Percentiles rank a stretch among this genome's conserved stretches.
Evolutionary conservation across 1,140 invertebrate species (phyloP).

Genomic region (Rhopalosiphum padi): DNA sequence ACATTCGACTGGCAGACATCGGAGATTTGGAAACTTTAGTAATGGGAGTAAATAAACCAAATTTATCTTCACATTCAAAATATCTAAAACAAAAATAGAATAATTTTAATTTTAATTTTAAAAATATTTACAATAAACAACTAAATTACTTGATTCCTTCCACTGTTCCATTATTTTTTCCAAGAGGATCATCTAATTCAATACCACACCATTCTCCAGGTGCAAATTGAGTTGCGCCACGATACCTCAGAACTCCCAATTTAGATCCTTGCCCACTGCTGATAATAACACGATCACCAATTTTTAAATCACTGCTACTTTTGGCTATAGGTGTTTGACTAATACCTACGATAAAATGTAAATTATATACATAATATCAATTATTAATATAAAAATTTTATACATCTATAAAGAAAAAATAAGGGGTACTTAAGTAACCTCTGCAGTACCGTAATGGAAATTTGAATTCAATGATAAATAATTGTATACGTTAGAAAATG

Average conservation of each 20-base stretch:
- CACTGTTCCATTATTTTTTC: conserved; percentile 96
- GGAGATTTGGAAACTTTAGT: conserved; percentile 86
- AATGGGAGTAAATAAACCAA: conserved; percentile 90
- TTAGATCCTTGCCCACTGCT: conserved; percentile 86
- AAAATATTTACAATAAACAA: neutral
- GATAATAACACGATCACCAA: conserved; percentile 92
- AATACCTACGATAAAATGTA: conserved; percentile 6
- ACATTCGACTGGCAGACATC: conserved; percentile 71
- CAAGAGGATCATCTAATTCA: conserved; percentile 89
- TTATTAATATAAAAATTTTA: neutral
- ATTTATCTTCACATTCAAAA: conserved; percentile 88
- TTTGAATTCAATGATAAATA: neutral
- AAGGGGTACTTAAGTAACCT: neutral
- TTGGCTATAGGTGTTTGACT: conserved; percentile 39
- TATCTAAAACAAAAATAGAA: conserved; percentile 72
- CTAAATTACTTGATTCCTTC: conserved; percentile 76
- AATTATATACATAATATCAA: neutral
- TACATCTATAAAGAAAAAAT: neutral
- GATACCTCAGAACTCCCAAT: conserved; percentile 82
- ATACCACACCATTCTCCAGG: conserved; percentile 93
- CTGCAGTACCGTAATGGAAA: neutral
- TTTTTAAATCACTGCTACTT: conserved; percentile 68
- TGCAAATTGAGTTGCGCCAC: conserved; percentile 89
- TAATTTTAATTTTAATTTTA: neutral
- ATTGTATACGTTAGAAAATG: too few species aligned